Percentiles rank a stretch among this genome's conserved stretches.
These are phyloP conservation scores for Sebastes baramenuke DNA, from an alignment of 2,797 vertebrate genomes.

Conservation along the genomic window DNA sequence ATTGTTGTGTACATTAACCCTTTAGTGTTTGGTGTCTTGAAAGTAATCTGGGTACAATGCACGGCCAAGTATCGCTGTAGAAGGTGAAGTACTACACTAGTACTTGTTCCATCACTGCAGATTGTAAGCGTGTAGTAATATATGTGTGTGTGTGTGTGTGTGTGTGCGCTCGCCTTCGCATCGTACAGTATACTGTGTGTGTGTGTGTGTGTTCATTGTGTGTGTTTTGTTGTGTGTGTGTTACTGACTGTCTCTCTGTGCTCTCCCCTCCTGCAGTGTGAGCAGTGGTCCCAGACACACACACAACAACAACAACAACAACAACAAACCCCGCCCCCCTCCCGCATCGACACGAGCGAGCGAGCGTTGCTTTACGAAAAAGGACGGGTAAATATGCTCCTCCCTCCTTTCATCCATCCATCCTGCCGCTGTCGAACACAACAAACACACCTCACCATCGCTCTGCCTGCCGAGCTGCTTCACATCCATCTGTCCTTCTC, in stretches of 20 bases:
- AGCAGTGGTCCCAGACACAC: slow-evolving; percentile 72
- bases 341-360: slow-evolving; percentile 38
- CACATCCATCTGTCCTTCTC: not conserved
- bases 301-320: slow-evolving; percentile 52
- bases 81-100: too few species aligned
- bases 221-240: slow-evolving; percentile 10
- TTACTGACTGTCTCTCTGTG: slow-evolving; percentile 68
- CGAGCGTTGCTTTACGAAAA: slow-evolving; percentile 56
- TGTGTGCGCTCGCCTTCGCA: too few species aligned
- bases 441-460: not conserved
- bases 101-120: too few species aligned
- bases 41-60: too few species aligned
- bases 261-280: slow-evolving; percentile 73
- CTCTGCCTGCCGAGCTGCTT: not conserved
- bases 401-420: slow-evolving; percentile 28
- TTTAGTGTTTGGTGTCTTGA: too few species aligned
- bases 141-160: too few species aligned
- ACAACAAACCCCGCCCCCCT: slow-evolving; percentile 67
- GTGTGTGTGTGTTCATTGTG: not conserved
- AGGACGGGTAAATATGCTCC: slow-evolving; percentile 76
- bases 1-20: too few species aligned
- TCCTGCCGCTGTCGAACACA: not conserved
- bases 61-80: too few species aligned
- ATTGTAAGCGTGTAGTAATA: too few species aligned
- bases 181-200: too few species aligned